These are phyloP conservation scores for Gymnothorax reevesii DNA, from an alignment of 2,797 vertebrate species.

Conservation along the genomic window DNA sequence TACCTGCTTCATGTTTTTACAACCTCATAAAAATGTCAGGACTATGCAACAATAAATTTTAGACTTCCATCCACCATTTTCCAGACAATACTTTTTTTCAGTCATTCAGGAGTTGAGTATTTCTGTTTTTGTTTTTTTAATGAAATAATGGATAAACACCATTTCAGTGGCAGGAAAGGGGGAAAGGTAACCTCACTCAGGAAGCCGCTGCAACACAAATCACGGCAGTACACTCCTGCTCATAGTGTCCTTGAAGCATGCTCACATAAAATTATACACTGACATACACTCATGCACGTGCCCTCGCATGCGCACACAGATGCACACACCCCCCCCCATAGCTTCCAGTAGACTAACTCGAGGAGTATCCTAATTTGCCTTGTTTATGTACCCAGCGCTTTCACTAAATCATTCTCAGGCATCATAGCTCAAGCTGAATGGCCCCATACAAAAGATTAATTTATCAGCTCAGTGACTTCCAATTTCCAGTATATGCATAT, in stretches of 20 bases:
- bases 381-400: neutral
- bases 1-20: neutral
- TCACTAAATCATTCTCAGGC: conserved; percentile 11
- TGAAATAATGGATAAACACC: neutral
- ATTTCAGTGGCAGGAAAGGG: neutral
- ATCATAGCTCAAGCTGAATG: neutral
- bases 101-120: neutral
- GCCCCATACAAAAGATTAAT: neutral
- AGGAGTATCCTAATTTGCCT: neutral
- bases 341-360: neutral
- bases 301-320: neutral
- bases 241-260: neutral
- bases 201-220: neutral
- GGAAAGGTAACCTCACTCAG: neutral
- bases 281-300: neutral
- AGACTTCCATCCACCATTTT: no score
- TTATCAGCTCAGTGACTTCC: conserved; percentile 17
- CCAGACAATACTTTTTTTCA: neutral
- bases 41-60: neutral
- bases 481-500: conserved; percentile 11
- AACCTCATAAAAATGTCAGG: neutral
- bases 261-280: neutral
- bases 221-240: no score
- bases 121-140: neutral
- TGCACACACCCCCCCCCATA: neutral